phyloP scores from a whole-genome alignment of 2,113 vertebrate species.

The Nothocercus julius region DNA sequence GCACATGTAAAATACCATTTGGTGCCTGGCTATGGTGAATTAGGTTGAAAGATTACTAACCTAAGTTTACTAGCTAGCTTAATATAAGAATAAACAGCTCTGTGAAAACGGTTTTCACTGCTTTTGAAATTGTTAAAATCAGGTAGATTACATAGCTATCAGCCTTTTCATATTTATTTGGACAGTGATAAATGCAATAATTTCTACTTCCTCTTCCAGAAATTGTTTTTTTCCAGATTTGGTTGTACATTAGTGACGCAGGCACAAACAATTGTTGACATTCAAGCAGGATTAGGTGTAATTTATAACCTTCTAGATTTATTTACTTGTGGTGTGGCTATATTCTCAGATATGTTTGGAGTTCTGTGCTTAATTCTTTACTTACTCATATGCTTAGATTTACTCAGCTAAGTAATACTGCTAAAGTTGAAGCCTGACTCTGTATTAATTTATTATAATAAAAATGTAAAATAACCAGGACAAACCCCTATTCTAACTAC shows the following conservation, averaged over 20 bases:
- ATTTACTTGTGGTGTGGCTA: background rate
- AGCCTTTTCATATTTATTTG: background rate
- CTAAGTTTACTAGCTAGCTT: background rate
- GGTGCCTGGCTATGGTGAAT: background rate
- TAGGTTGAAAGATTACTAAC: background rate
- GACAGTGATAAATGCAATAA: background rate
- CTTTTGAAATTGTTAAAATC: background rate
- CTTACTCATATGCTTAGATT: background rate
- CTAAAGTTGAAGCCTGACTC: background rate
- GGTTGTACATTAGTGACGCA: background rate
- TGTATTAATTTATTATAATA: constrained; percentile 33
- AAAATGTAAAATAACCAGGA: constrained; percentile 53
- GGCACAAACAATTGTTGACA: background rate
- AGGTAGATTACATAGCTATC: background rate
- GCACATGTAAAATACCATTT: background rate
- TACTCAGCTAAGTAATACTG: background rate
- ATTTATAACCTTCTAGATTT: background rate
- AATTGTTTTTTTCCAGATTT: constrained; percentile 32
- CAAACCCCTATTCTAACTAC: background rate
- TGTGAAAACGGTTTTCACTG: background rate
- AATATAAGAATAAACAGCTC: background rate
- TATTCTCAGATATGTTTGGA: background rate
- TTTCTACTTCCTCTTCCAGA: constrained; percentile 14
- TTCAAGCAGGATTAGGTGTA: constrained; percentile 24
- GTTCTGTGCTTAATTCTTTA: background rate